phyloP scores from a whole-genome alignment of 2,888 invertebrate species.

The Maniola hyperantus region DNA sequence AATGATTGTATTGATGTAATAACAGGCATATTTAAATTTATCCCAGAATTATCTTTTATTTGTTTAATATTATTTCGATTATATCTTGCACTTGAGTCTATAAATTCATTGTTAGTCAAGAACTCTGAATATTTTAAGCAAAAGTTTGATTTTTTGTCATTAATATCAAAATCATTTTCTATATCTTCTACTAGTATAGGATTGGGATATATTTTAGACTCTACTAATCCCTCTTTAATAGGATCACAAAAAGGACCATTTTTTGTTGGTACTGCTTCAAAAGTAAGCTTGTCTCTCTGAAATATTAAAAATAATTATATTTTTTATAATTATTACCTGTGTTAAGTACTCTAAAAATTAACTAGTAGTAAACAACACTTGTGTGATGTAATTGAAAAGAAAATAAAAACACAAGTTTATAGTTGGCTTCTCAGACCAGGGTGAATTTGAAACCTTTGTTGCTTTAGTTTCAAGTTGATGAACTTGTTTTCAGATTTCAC shows the following conservation, averaged over 20 bases:
- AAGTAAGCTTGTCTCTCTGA: constrained; percentile 79
- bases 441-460: background rate
- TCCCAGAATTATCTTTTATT: constrained; percentile 16
- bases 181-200: constrained; percentile 63
- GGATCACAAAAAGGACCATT: constrained; percentile 67
- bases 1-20: background rate
- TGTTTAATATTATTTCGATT: constrained; percentile 33
- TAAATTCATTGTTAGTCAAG: constrained; percentile 61
- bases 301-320: constrained; percentile 41
- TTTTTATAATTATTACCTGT: background rate
- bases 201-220: constrained; percentile 46
- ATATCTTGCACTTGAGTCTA: constrained; percentile 44
- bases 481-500: too few species aligned
- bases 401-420: background rate
- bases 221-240: constrained; percentile 41
- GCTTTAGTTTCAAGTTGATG: too few species aligned
- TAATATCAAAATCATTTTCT: constrained; percentile 61
- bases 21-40: constrained; percentile 13
- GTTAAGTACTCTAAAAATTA: too few species aligned
- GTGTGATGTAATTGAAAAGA: too few species aligned
- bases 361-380: too few species aligned
- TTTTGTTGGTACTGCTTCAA: constrained; percentile 81
- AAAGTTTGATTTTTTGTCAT: constrained; percentile 63
- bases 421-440: background rate
- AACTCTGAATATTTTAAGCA: constrained; percentile 71